A percentile compares a stretch with the other conserved stretches of the same genome.
Evolutionary conservation across 2,888 invertebrate genomes (phyloP).

Genomic region (Cinara cedri): DNA sequence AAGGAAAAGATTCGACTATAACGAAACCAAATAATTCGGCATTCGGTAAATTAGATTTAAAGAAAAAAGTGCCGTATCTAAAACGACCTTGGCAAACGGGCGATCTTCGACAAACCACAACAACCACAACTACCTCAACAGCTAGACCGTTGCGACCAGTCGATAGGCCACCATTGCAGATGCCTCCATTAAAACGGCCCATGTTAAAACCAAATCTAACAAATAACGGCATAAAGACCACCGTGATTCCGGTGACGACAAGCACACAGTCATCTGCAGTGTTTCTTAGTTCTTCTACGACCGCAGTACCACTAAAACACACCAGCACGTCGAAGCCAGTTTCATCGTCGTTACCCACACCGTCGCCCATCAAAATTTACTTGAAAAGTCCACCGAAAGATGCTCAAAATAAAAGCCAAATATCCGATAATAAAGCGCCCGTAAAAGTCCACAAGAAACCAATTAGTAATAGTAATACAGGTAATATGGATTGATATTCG

Average conservation of each 20-base stretch:
- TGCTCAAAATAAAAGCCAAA: constrained; percentile 31
- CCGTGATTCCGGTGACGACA: not conserved
- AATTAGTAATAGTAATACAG: not conserved
- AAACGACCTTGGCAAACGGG: constrained; percentile 34
- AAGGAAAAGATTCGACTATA: not conserved
- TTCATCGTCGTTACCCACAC: not conserved
- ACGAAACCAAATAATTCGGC: constrained; percentile 13
- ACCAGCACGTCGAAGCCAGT: not conserved
- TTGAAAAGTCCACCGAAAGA: constrained; percentile 36
- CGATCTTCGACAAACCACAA: not conserved
- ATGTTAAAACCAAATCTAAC: constrained; percentile 35
- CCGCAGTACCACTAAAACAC: not conserved
- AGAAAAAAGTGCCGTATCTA: constrained; percentile 36
- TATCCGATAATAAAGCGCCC: not conserved
- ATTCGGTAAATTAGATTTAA: constrained; percentile 20
- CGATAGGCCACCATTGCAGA: not conserved
- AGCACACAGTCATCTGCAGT: not conserved
- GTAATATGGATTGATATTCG: constrained; percentile 8
- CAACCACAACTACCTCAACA: constrained; percentile 15
- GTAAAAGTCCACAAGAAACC: constrained; percentile 31
- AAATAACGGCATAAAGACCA: not conserved
- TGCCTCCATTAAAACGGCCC: constrained; percentile 16
- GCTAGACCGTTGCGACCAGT: constrained; percentile 6
- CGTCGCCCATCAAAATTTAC: constrained; percentile 19
- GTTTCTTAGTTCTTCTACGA: not conserved